Evolutionary conservation across 1,140 invertebrate genomes (phyloP), one percentile per base, ranked within the genome.

Genomic region (Neuroterus valhalla): DNA sequence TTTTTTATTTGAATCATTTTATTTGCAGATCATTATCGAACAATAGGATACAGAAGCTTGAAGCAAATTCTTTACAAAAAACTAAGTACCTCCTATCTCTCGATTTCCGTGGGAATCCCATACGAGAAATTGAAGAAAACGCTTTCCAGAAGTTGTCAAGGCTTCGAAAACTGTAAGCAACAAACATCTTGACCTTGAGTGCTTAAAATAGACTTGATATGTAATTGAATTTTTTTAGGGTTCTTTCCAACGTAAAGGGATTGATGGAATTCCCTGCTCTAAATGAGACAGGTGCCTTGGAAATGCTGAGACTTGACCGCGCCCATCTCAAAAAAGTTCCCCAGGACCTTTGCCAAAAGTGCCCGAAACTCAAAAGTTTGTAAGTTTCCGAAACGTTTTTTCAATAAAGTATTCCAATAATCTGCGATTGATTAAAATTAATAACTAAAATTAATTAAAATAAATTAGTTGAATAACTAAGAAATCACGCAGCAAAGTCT

Each of bases 291-390:
- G 85, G 84, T 71, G 93, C 94, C 0, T 90, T 98, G 82, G 95
- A 97, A 85, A 92, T 95, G 62, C 91, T 98, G 66, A 92, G 94
- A 77, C 89, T 96, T 66, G 97, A 98, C 91, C 93, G 96, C 72
- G 94, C 96, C 0, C 93, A 93, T 48, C 91, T 98, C 19, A 86
- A 89, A 14, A 81, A 88, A 3, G 93, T 98, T 71, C 96, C 97
- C 10, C 72, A 86, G 14, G 92, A 94, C 78, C 90, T 98, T n/a
- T 98, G 97, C 87, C 82, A 83, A 23, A 93, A 94, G 74, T 93
- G 94, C 81, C 95, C 95, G 68, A 93, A 92, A 84, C 92, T 98
- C 44, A 95, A 94, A 87, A 96, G 94, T 85, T 89, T 98, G 97
- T 98, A 90, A 94, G 96, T 95, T 84, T 55, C 3, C 31, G n/a